Base-by-base conservation (phyloP, 2,113 vertebrate genomes). In the Sardina pilchardus region DNA sequence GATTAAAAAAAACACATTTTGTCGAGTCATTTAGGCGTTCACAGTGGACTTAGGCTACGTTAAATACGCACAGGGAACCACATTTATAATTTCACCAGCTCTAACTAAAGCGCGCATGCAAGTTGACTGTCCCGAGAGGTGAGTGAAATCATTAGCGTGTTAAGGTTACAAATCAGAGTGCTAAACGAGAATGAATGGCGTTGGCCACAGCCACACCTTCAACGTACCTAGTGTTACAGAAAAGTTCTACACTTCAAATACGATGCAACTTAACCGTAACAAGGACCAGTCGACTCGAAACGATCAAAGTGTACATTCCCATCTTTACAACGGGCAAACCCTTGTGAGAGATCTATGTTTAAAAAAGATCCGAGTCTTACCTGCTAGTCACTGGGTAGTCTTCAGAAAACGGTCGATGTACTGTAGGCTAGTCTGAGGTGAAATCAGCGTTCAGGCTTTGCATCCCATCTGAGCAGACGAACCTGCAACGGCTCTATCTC, bases 401-500 rank as follows among this genome's bases (percentile, higher is more conserved):
- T 67, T 67, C 59, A 26, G 59, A 67, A 10, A 67, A 67, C 59
- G 59, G 59, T 10, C 59, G 26, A n/a, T 67, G 59, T 53, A 53
- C n/a, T 67, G 59, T 53, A 53, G 39, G 39, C 39, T 42, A 42
- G 50, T 53, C n/a, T 26, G 59, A 67, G 8, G 59, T 26, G 59
- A 26, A 67, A n/a, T n/a, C 26, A 8, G 59, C 24, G 8, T 67
- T 67, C 26, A 67, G 59, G 59, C 59, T 67, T 67, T 67, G 59
- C 24, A 67, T 59, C 53, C 53, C 53, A 59, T 67, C 59, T 67
- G 59, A 67, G 26, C 59, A 67, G 59, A 67, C 59, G 59, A 67
- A 67, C 59, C 59, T 67, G 59, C 59, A 67, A n/a, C 59, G 59
- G 59, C 21, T 67, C 59, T n/a, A 4, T 67, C 59, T 67, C 59